Conservation (phyloP, 2,797 vertebrate genomes). For the Podargus strigoides region DNA sequence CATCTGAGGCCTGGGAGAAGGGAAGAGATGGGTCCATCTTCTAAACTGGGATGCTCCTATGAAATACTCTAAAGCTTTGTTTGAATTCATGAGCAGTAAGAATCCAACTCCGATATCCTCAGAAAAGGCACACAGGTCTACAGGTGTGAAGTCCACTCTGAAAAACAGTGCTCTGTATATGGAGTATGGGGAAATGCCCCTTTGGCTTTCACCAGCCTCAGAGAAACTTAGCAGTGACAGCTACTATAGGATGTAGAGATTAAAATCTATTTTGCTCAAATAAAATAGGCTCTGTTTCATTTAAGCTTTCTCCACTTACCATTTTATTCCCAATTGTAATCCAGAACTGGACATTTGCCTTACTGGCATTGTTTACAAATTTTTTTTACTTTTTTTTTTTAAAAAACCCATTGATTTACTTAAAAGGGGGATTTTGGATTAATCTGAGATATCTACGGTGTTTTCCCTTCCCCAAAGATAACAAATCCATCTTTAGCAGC, state of each 20-base stretch:
- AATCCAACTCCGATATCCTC: background rate
- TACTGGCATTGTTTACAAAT: too few relatives aligned
- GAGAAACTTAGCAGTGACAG: background rate
- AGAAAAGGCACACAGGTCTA: background rate
- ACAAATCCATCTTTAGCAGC: background rate
- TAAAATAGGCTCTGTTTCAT: background rate
- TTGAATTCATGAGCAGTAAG: background rate
- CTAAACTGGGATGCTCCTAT: background rate
- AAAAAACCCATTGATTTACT: too few relatives aligned
- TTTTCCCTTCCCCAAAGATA: background rate
- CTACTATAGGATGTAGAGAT: background rate
- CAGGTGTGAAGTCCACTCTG: background rate
- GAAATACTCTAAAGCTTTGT: background rate
- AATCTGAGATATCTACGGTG: background rate
- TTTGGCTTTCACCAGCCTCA: background rate
- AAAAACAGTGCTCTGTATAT: background rate
- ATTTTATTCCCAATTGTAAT: background rate
- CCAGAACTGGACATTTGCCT: background rate
- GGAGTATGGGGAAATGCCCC: background rate
- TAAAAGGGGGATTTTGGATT: background rate
- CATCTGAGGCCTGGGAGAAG: background rate
- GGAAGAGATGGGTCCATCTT: background rate
- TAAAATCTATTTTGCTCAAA: background rate
- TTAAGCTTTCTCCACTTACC: background rate
- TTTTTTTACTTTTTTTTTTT: background rate